Evolutionary conservation across 2,888 invertebrate genomes (phyloP), one percentile per base, ranked within the genome.

Genomic region (Pogonocherus hispidulus): DNA sequence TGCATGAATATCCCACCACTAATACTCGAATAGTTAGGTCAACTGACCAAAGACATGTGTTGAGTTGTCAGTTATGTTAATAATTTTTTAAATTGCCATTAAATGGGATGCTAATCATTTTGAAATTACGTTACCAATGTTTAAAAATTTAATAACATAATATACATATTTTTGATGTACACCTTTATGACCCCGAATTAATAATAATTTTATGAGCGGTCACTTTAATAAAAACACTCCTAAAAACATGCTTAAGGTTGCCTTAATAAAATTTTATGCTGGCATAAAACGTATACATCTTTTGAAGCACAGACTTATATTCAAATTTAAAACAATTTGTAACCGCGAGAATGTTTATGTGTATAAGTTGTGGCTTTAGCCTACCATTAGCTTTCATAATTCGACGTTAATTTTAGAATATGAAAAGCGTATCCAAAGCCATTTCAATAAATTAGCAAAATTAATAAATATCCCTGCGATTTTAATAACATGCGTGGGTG

Each of bases 371-470:
- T 64, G 73, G 55, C 57, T 57, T 51, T 66, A 71, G 66, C 70
- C n/a, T 72, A 76, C 68, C 74, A 74, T 74, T 71, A 74, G 72
- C 71, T 72, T 70, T 76, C 71, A 76, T 74, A 74, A 74, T 69
- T 59, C 67, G 55, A 68, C 66, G 70, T 70, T 73, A 70, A 70
- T 52, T 69, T 69, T 67, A 54, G 67, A 68, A 73, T 72, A 69
- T 57, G 67, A 66, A 69, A 67, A 71, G 66, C 41, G 14, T 41
- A n/a, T 14, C 68, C 66, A 67, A 67, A 69, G 54, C 69, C 70
- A 72, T 75, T 75, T 73, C 56, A 74, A 74, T 74, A 76, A 76
- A 72, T 76, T 76, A 74, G 70, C 69, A 59, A 76, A 76, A 76
- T 76, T 76, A 74, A 27, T 35, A 52, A 32, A 52, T 52, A 52